Conservation (phyloP, 2,113 vertebrate species). For the Acrocephalus kingi region DNA sequence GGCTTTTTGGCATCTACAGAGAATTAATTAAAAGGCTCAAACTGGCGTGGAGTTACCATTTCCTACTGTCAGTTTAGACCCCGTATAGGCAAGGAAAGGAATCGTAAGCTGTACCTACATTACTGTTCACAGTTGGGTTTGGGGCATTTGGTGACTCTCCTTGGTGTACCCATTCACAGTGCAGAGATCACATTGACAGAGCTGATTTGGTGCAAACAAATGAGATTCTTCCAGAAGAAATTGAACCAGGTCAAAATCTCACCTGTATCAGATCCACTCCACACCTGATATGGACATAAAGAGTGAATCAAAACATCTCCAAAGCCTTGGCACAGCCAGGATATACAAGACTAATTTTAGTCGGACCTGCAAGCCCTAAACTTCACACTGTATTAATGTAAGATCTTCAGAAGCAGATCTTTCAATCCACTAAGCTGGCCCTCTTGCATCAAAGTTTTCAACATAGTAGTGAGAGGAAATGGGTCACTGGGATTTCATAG, state of each 20-base stretch:
- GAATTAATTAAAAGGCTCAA: not conserved
- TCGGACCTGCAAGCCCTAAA: accelerated
- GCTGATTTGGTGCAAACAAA: not conserved
- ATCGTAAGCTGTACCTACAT: not conserved
- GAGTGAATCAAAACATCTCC: not conserved
- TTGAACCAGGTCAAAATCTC: not conserved
- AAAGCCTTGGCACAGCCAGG: not conserved
- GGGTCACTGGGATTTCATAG: not conserved
- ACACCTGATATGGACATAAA: not conserved
- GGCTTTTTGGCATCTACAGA: not conserved
- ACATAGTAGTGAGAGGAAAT: not conserved
- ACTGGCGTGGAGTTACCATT: not conserved
- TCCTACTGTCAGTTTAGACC: not conserved
- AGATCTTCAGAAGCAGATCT: not conserved
- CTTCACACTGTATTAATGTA: not conserved
- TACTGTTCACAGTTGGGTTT: not conserved
- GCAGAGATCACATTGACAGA: not conserved
- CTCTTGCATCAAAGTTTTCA: not conserved
- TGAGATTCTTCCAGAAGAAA: not conserved
- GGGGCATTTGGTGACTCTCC: not conserved
- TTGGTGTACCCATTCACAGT: not conserved
- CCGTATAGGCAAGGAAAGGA: not conserved
- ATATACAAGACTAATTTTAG: not conserved
- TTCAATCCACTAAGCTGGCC: not conserved
- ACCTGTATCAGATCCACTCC: not conserved